A percentile compares a stretch with the other conserved stretches of the same genome.
These are phyloP conservation scores for Eira barbara DNA, from an alignment of 2,113 vertebrate genomes.

Conservation along the genomic window DNA sequence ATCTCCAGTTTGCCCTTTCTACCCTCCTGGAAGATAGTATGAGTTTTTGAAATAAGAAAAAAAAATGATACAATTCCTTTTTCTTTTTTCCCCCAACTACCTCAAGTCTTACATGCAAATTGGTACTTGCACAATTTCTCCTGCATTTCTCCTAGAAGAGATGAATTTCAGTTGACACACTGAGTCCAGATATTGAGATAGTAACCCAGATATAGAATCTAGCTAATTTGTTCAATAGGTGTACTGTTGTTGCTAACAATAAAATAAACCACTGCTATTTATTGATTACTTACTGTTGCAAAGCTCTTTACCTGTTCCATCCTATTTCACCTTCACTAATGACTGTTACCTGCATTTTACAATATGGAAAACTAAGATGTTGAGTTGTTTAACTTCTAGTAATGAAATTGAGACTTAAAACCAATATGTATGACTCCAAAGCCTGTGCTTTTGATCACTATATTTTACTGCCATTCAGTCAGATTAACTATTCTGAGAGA, in stretches of 20 bases:
- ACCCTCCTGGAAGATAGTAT: background rate
- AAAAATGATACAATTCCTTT: background rate
- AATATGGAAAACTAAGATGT: background rate
- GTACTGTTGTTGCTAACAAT: background rate
- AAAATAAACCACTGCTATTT: background rate
- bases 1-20: constrained; percentile 9
- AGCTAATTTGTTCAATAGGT: background rate
- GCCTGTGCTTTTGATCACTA: constrained; percentile 6
- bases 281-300: constrained; percentile 10
- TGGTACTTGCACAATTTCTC: background rate
- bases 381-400: background rate
- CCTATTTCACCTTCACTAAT: background rate
- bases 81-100: background rate
- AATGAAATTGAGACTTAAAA: constrained; percentile 25
- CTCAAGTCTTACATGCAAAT: background rate
- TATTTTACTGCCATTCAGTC: background rate
- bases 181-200: constrained; percentile 19
- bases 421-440: background rate
- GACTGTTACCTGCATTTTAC: background rate
- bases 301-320: background rate
- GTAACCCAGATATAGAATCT: background rate
- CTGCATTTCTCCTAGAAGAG: background rate
- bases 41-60: background rate
- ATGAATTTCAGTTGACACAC: constrained; percentile 11
- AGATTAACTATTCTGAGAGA: background rate